A percentile compares a stretch with the other conserved stretches of the same genome.
phyloP scores from a whole-genome alignment of 2,888 invertebrate genomes.

The Epistrophe grossulariae region DNA sequence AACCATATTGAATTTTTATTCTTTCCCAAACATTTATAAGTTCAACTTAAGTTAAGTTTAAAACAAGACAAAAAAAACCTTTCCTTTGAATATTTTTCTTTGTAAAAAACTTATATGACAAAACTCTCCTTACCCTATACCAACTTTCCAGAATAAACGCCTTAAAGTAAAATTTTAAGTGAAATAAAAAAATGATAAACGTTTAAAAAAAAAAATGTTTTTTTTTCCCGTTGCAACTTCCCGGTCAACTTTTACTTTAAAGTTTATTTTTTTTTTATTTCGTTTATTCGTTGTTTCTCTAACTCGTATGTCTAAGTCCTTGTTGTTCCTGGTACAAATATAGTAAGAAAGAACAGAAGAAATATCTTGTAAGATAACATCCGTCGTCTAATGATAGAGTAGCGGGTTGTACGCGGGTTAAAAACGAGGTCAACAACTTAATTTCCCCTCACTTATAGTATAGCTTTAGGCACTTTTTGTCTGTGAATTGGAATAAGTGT shows the following conservation, averaged over 20 bases:
- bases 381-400: constrained; percentile 19
- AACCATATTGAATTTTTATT: background rate
- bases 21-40: too few relatives aligned
- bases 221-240: constrained; percentile 7
- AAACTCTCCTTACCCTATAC: background rate
- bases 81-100: background rate
- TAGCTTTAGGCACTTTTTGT: constrained; percentile 48
- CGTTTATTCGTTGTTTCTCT: background rate
- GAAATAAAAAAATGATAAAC: constrained; percentile 12
- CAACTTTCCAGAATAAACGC: background rate
- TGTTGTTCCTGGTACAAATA: background rate
- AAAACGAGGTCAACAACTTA: constrained; percentile 72
- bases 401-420: constrained; percentile 36
- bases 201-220: background rate
- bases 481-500: background rate
- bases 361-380: constrained; percentile 22
- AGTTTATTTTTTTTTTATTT: background rate
- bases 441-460: constrained; percentile 64
- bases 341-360: background rate
- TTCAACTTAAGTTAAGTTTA: background rate
- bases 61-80: background rate
- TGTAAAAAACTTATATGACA: background rate
- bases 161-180: background rate
- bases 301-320: background rate
- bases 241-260: constrained; percentile 22